Evolutionary conservation across 2,797 vertebrate species (phyloP), one percentile per base, ranked within the genome.

Genomic region (Platalea minor): DNA sequence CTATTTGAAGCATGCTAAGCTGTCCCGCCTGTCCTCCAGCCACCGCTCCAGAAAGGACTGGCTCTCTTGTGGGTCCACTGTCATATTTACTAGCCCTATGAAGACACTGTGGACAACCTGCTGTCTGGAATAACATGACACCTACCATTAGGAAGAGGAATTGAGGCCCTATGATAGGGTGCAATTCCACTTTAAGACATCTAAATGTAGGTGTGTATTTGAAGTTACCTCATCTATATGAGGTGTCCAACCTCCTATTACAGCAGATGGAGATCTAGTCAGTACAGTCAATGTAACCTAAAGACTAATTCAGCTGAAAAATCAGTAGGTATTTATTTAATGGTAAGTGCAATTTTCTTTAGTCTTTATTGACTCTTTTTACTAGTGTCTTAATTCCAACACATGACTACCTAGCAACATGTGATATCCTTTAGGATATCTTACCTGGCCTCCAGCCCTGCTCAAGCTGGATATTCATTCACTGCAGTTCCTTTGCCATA

Each of bases 21-120:
- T 51, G 24, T 50, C 39, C 13, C 31, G 51, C 8, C 17, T 39
- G n/a, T 82, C 17, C 45, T 90, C 15, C 37, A 69, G 35, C 7
- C 26, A 20, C n/a, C 41, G n/a, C 23, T 80, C 56, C 64, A 67
- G 63, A 33, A 54, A 31, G 10, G 9, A 65, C 6, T 4, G 4
- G 19, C 8, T 57, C 17, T 54, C 46, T 24, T 2, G 2, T 39
- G 41, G 20, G 20, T 37, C 29, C n/a, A 8, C 9, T 43, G 17
- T 7, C 0, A 0, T 12, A 3, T 88, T 60, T 43, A 10, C 23
- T 37, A 60, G 57, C 2, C 26, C 23, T 7, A 0, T 13, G 45
- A 63, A 67, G 23, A 43, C 17, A 59, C 2, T 1, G 0, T 2
- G 8, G 43, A 8, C 60, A 65, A 13, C 9, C 46, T 76, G 18